Percentiles rank a stretch among this genome's conserved stretches.
Evolutionary conservation across 2,113 vertebrate species (phyloP).

Genomic region (Lonchura striata): DNA sequence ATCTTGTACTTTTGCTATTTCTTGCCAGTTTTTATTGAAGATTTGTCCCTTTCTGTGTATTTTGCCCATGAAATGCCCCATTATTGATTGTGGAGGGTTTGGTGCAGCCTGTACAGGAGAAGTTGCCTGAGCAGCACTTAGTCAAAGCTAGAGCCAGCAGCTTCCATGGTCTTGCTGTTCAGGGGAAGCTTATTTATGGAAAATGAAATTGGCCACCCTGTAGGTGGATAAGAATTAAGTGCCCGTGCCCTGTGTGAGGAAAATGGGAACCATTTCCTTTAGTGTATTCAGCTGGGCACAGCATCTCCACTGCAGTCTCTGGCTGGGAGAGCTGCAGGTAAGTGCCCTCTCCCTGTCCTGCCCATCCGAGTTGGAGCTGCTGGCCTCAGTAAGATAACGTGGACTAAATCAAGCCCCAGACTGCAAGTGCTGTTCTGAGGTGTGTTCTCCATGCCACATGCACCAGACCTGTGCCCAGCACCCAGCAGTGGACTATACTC

Average conservation of each 20-base stretch:
- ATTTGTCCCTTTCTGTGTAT: neutral
- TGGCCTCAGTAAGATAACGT: fast-evolving
- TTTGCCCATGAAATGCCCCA: neutral
- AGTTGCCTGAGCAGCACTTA: neutral
- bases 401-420: neutral
- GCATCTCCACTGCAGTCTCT: neutral
- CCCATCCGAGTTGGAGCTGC: neutral
- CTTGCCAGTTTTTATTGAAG: neutral
- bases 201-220: neutral
- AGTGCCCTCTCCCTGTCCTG: neutral
- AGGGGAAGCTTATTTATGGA: neutral
- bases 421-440: neutral
- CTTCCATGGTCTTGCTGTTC: neutral
- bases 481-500: neutral
- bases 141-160: neutral
- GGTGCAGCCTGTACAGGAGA: neutral
- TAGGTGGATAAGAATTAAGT: neutral
- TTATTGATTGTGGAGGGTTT: neutral
- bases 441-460: neutral
- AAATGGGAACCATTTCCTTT: neutral
- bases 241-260: neutral
- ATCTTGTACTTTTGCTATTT: neutral
- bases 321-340: neutral
- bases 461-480: neutral
- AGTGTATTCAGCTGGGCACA: neutral